Conservation (phyloP, 2,113 vertebrate genomes). For the Cyanistes caeruleus region DNA sequence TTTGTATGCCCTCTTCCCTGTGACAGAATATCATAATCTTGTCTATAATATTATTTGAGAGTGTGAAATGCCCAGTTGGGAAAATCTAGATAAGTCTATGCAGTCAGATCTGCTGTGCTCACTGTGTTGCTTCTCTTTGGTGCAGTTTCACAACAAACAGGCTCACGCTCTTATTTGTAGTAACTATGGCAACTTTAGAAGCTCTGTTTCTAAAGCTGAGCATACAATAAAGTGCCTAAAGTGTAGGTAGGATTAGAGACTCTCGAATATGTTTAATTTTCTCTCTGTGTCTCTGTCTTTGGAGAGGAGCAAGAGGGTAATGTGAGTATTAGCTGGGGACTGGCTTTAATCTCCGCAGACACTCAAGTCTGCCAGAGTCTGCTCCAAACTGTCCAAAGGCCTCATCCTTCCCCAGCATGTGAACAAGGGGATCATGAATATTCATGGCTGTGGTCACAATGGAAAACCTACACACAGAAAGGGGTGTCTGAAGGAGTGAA, state of each 20-base stretch:
- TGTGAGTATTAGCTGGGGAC: conserved; percentile 79
- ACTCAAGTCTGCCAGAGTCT: conserved; percentile 71
- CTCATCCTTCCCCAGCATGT: conserved; percentile 65
- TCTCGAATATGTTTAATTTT: conserved; percentile 86
- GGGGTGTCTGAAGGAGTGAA: conserved; percentile 33
- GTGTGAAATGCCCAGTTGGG: not conserved
- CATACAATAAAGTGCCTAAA: conserved; percentile 81
- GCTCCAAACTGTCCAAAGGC: conserved; percentile 48
- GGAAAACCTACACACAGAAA: conserved; percentile 23
- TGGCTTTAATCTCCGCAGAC: conserved; percentile 82
- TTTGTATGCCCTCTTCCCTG: not conserved
- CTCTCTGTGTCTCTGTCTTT: conserved; percentile 73
- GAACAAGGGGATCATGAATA: conserved; percentile 75
- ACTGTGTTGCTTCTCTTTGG: not conserved
- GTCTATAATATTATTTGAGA: not conserved
- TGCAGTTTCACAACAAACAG: conserved; percentile 57
- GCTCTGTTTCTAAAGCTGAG: conserved; percentile 74
- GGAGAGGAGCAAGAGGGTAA: conserved; percentile 81
- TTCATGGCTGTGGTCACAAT: conserved; percentile 74
- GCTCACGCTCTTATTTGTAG: conserved; percentile 71
- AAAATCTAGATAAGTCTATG: not conserved
- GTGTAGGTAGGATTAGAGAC: conserved; percentile 85
- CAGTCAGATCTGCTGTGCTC: not conserved
- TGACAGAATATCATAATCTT: not conserved
- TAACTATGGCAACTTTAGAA: conserved; percentile 83